Conservation (phyloP, 2,797 vertebrate species). For the Halcyon chelicuti region DNA sequence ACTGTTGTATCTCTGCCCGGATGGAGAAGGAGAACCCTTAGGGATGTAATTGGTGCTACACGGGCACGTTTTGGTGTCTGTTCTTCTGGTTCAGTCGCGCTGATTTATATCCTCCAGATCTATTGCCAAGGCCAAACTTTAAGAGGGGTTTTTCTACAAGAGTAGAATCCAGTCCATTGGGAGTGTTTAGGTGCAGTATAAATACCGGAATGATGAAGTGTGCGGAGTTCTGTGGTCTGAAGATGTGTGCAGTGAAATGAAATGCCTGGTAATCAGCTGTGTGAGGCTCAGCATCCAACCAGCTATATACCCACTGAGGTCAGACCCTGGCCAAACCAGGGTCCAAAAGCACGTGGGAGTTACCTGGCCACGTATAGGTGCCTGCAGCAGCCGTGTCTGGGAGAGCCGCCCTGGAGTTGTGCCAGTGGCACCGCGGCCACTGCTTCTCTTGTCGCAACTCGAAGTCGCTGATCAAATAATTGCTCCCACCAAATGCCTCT, state of each 20-base stretch:
- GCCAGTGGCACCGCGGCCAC: background rate
- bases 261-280: background rate
- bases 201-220: background rate
- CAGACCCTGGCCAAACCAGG: background rate
- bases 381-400: background rate
- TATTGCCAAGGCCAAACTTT: background rate
- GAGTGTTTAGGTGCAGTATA: background rate
- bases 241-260: background rate
- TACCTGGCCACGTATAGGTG: background rate
- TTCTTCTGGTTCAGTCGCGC: background rate
- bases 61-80: background rate
- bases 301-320: background rate
- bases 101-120: background rate
- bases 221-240: background rate
- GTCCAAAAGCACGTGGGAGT: accelerated
- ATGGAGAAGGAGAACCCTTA: background rate
- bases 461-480: background rate
- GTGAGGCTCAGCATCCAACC: background rate
- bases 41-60: background rate
- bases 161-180: background rate
- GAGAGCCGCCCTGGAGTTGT: accelerated
- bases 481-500: background rate
- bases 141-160: background rate
- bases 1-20: background rate
- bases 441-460: background rate